phyloP scores from a whole-genome alignment of 2,888 invertebrate species.

The Copidosoma aretas region DNA sequence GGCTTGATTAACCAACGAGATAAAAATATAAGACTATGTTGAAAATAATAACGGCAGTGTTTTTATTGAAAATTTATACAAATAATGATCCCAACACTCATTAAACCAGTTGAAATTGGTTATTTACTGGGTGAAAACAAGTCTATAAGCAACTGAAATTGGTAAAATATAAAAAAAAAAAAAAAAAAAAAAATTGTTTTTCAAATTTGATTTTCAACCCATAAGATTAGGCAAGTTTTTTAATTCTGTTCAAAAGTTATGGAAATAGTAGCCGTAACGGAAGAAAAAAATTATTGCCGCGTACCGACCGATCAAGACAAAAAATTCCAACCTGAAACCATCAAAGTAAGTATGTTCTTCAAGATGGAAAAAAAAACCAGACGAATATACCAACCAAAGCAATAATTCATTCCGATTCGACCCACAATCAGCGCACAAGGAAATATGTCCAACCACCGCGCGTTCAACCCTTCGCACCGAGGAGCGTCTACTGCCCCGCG shows the following conservation, averaged over 20 bases:
- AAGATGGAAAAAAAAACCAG: background rate
- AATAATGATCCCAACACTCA: background rate
- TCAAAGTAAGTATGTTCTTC: background rate
- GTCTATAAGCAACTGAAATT: conserved; percentile 9
- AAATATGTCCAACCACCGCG: conserved; percentile 57
- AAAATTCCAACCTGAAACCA: background rate
- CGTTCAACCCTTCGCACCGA: conserved; percentile 52
- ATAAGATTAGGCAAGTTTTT: background rate
- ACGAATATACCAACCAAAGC: too few species aligned
- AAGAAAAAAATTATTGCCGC: conserved; percentile 6
- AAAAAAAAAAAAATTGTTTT: background rate
- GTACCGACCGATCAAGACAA: background rate
- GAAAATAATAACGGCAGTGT: conserved; percentile 5
- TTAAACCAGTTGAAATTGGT: background rate
- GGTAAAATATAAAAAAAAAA: conserved; percentile 24
- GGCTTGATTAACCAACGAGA: conserved; percentile 31
- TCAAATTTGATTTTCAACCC: background rate
- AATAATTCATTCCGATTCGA: too few species aligned
- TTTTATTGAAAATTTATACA: background rate
- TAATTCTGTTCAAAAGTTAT: background rate
- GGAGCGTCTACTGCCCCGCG: conserved; percentile 50
- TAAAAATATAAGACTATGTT: conserved; percentile 28
- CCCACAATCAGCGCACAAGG: conserved; percentile 44
- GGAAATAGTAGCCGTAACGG: background rate
- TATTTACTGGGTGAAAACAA: too few species aligned